phyloP scores from a whole-genome alignment of 2,113 vertebrate species.

The Pseudorasbora parva region DNA sequence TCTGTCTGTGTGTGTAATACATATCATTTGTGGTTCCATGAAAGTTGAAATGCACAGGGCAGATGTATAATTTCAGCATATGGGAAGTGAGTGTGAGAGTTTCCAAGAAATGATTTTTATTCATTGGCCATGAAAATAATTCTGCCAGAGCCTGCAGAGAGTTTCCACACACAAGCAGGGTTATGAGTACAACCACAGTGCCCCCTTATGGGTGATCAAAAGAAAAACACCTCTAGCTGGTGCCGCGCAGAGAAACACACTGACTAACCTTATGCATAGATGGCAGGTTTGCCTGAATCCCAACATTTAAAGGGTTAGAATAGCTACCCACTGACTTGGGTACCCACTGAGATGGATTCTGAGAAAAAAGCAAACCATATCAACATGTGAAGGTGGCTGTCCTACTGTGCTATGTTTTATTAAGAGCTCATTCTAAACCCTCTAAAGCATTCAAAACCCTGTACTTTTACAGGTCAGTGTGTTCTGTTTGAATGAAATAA shows the following conservation, averaged over 20 bases:
- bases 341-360: slow-evolving; percentile 8
- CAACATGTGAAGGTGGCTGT: background rate
- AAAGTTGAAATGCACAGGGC: slow-evolving; percentile 74
- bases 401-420: background rate
- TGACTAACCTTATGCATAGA: background rate
- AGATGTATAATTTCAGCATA: slow-evolving; percentile 73
- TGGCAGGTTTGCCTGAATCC: background rate
- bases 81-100: slow-evolving; percentile 61
- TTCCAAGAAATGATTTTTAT: slow-evolving; percentile 63
- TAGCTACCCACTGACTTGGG: background rate
- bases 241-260: background rate
- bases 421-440: background rate
- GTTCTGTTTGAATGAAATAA: background rate
- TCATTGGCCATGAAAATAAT: slow-evolving; percentile 77
- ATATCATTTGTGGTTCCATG: slow-evolving; percentile 52
- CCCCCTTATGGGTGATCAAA: slow-evolving; percentile 67
- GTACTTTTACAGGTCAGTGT: background rate
- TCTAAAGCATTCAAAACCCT: background rate
- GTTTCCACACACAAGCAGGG: background rate
- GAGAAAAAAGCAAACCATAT: background rate
- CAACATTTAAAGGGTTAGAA: background rate
- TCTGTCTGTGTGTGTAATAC: slow-evolving; percentile 3
- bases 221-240: background rate
- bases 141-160: slow-evolving; percentile 64
- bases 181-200: slow-evolving; percentile 65